A percentile compares a stretch with the other conserved stretches of the same genome.
These are phyloP conservation scores for Agonopterix heracliana DNA, from an alignment of 2,888 invertebrate genomes.

Conservation along the genomic window DNA sequence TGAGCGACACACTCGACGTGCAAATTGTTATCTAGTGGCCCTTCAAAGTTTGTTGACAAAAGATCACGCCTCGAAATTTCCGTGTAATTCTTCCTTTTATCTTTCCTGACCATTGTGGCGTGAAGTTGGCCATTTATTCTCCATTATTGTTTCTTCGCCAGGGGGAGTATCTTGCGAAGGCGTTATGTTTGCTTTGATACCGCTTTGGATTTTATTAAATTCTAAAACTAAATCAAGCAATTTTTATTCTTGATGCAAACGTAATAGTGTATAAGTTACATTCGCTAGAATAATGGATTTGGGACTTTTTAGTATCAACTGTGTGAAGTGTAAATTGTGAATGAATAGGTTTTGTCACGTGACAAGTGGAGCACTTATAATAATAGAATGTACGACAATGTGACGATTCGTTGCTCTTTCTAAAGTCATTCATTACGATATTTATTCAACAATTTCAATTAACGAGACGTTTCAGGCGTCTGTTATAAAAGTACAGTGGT, in stretches of 20 bases:
- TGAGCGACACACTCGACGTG: slow-evolving; percentile 51
- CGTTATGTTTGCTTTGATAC: slow-evolving; percentile 66
- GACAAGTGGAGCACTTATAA: slow-evolving; percentile 55
- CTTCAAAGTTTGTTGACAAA: slow-evolving; percentile 41
- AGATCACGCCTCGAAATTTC: slow-evolving; percentile 65
- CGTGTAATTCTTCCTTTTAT: slow-evolving; percentile 70
- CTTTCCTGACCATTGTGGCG: slow-evolving; percentile 59
- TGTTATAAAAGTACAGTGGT: neutral
- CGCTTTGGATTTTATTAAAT: slow-evolving; percentile 25
- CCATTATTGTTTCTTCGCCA: slow-evolving; percentile 61
- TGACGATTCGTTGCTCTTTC: slow-evolving; percentile 18
- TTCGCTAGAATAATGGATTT: neutral
- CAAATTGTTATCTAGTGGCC: slow-evolving; percentile 69
- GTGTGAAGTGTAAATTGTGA: slow-evolving; percentile 48
- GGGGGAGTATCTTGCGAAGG: slow-evolving; percentile 50
- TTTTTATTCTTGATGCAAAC: neutral
- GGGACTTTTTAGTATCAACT: slow-evolving; percentile 2
- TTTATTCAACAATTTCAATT: slow-evolving; percentile 11
- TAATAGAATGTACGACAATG: slow-evolving; percentile 27
- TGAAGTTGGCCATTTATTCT: slow-evolving; percentile 64
- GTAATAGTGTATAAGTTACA: neutral
- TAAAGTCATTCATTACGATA: slow-evolving; percentile 24
- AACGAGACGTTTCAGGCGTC: slow-evolving; percentile 10
- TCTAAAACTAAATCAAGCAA: neutral
- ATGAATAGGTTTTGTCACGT: slow-evolving; percentile 62